Percentiles rank a stretch among this genome's conserved stretches.
These are phyloP conservation scores for Petrosia ficiformis DNA, from an alignment of 37 sponge, comb jelly and placozoan genomes.

Conservation along the genomic window DNA sequence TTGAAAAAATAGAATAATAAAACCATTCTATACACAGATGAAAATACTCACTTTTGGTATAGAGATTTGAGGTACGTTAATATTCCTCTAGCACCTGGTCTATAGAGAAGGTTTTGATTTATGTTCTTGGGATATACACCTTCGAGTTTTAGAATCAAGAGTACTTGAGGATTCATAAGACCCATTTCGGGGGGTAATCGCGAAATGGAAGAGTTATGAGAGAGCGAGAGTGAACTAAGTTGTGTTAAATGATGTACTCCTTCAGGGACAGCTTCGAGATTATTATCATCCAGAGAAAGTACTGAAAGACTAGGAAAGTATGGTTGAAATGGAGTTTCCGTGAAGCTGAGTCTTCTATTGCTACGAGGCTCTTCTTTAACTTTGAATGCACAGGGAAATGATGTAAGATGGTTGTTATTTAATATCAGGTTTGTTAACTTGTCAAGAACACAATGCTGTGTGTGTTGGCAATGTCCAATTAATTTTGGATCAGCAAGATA, in stretches of 20 bases:
- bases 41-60: conserved; percentile 41
- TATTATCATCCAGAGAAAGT: conserved; percentile 46
- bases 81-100: conserved; percentile 22
- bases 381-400: conserved; percentile 18
- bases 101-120: conserved; percentile 14
- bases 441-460: conserved; percentile 34
- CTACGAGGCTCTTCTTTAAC: background rate
- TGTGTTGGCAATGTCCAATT: conserved; percentile 21
- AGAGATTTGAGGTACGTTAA: conserved; percentile 53
- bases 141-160: conserved; percentile 48
- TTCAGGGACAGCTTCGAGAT: conserved; percentile 19
- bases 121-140: conserved; percentile 39
- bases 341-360: background rate
- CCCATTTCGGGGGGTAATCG: conserved; percentile 63
- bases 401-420: conserved; percentile 30
- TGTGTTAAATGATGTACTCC: conserved; percentile 32
- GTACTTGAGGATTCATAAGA: conserved; percentile 24
- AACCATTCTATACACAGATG: background rate
- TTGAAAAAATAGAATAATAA: background rate
- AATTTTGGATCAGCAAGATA: background rate
- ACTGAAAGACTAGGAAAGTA: conserved; percentile 56
- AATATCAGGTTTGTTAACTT: conserved; percentile 40
- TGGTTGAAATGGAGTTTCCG: background rate
- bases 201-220: conserved; percentile 23
- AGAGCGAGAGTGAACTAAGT: conserved; percentile 53